phyloP scores from a whole-genome alignment of 1,140 invertebrate genomes.

The Habropoda laboriosa region DNA sequence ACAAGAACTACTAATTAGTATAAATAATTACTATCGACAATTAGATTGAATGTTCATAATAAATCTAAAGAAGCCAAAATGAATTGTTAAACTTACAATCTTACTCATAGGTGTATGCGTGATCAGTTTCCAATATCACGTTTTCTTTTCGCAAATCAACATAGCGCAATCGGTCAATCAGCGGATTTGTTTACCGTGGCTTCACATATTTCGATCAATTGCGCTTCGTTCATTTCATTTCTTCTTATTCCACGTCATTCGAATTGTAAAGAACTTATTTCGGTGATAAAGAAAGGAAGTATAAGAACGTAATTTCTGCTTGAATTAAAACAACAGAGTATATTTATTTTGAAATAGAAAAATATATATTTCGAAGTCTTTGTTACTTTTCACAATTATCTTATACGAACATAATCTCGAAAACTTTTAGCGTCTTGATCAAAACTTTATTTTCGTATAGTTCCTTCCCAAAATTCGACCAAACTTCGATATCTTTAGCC shows the following conservation, averaged over 20 bases:
- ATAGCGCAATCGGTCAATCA: neutral
- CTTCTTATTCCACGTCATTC: neutral
- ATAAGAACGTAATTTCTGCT: neutral
- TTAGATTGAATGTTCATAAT: conserved; percentile 79
- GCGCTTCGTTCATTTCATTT: neutral
- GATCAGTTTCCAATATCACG: conserved; percentile 23
- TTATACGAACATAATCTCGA: too few relatives aligned
- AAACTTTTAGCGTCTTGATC: too few relatives aligned
- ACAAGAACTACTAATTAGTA: conserved; percentile 60
- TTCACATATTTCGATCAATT: neutral
- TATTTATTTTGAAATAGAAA: neutral
- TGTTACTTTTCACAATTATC: neutral
- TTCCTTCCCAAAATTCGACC: neutral
- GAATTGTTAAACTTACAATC: conserved; percentile 79
- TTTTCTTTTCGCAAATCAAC: neutral
- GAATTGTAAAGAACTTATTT: neutral
- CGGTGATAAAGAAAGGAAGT: neutral
- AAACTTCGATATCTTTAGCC: neutral
- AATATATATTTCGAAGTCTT: neutral
- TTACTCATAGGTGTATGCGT: conserved; percentile 68
- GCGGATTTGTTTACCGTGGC: neutral
- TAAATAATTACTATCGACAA: conserved; percentile 67
- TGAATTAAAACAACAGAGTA: neutral
- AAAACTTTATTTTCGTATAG: neutral
- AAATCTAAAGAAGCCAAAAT: conserved; percentile 76